Conservation (phyloP, 2,113 vertebrate genomes). For the Rutilus rutilus region DNA sequence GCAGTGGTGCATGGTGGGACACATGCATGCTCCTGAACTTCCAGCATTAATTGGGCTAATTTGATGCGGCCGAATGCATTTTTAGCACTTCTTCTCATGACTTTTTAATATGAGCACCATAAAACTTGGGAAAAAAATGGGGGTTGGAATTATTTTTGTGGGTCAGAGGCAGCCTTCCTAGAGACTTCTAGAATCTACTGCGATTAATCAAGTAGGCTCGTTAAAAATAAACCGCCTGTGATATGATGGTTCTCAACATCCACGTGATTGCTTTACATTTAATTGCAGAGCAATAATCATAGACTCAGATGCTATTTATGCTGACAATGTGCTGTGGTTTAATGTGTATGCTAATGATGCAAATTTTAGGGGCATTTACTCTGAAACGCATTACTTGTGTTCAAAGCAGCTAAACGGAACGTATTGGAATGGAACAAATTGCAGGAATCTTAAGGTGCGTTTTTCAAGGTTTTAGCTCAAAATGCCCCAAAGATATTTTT, state of each 20-base stretch:
- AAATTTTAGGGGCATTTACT: not conserved
- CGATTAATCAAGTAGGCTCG: conserved; percentile 21
- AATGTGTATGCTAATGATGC: not conserved
- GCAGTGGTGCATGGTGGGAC: not conserved
- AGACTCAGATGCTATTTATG: conserved; percentile 13
- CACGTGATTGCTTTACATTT: conserved; percentile 9
- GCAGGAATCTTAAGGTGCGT: not conserved
- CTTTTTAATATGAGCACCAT: conserved; percentile 44
- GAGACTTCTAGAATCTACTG: conserved; percentile 26
- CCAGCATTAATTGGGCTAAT: conserved; percentile 48
- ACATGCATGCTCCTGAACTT: conserved; percentile 21
- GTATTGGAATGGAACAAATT: not conserved
- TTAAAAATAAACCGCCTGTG: conserved; percentile 42
- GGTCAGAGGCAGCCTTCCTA: conserved; percentile 36
- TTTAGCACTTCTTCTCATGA: conserved; percentile 45
- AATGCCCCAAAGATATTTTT: too few relatives aligned
- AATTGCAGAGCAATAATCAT: conserved; percentile 32
- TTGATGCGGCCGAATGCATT: conserved; percentile 42
- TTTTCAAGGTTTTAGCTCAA: not conserved
- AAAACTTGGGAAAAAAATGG: conserved; percentile 21
- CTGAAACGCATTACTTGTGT: not conserved
- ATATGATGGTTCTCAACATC: conserved; percentile 15
- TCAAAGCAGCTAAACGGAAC: not conserved
- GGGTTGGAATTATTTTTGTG: conserved; percentile 40
- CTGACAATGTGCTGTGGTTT: not conserved